Conservation (phyloP, 2,113 vertebrate genomes). For the Terrapene triunguis region DNA sequence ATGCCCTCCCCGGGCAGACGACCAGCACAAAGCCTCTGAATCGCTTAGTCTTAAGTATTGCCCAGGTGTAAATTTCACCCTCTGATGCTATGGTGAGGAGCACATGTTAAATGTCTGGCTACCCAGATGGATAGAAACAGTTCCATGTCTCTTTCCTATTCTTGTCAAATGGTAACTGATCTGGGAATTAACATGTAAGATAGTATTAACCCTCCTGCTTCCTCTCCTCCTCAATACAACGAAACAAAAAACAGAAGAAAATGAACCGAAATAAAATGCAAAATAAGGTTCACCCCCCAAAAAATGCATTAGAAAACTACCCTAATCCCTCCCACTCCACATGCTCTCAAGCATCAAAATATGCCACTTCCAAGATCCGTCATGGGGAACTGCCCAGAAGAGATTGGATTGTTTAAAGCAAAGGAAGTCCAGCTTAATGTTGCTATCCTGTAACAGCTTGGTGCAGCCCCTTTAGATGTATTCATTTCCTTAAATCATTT, state of each 20-base stretch:
- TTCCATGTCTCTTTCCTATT: not conserved
- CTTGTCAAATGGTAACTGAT: not conserved
- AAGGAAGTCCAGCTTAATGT: slow-evolving; percentile 12
- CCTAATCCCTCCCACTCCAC: not conserved
- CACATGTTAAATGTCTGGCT: not conserved
- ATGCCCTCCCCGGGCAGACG: not conserved
- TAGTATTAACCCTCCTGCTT: not conserved
- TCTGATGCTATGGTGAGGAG: not conserved
- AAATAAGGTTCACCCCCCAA: not conserved
- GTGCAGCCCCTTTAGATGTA: slow-evolving; percentile 68
- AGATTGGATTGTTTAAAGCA: slow-evolving; percentile 21
- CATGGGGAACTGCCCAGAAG: not conserved
- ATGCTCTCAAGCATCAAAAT: not conserved
- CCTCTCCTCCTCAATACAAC: not conserved
- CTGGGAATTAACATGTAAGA: not conserved
- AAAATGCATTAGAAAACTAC: not conserved
- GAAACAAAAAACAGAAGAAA: not conserved
- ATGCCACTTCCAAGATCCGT: not conserved
- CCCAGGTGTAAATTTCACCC: not conserved
- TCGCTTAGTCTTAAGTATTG: not conserved
- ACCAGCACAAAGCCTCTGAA: not conserved
- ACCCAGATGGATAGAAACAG: not conserved
- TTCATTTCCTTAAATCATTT: slow-evolving; percentile 81
- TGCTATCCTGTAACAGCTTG: slow-evolving; percentile 69
- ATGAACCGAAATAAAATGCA: not conserved